Percentiles rank a stretch among this genome's conserved stretches.
Conservation (phyloP, 2,797 vertebrate species). For the Schizothorax lantsangensis region DNA sequence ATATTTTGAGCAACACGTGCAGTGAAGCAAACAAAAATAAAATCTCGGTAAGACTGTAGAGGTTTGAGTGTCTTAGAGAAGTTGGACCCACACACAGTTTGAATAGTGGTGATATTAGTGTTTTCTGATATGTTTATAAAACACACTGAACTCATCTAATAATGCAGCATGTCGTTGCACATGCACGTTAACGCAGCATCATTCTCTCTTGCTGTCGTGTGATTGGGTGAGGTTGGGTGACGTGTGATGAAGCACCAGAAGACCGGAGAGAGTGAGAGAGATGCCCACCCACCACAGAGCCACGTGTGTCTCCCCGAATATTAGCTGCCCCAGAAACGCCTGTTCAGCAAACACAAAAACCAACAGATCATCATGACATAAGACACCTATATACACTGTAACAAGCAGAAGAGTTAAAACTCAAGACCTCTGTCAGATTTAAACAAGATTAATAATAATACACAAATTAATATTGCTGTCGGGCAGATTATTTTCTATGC, state of each 20-base stretch:
- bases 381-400: not conserved
- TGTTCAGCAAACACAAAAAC: slow-evolving; percentile 49
- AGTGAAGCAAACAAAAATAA: not conserved
- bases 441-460: not conserved
- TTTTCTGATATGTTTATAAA: not conserved
- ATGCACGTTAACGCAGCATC: not conserved
- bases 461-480: not conserved
- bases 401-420: not conserved
- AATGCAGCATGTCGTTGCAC: not conserved
- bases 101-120: not conserved
- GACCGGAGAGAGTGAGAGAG: slow-evolving; percentile 87
- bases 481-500: not conserved
- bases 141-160: not conserved
- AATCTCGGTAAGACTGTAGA: not conserved
- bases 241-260: slow-evolving; percentile 86
- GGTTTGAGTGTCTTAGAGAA: not conserved
- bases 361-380: not conserved
- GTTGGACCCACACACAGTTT: not conserved
- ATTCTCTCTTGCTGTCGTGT: slow-evolving; percentile 69
- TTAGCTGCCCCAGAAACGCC: slow-evolving; percentile 82
- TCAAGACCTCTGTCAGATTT: not conserved
- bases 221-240: slow-evolving; percentile 69
- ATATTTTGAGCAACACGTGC: not conserved
- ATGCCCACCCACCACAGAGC: slow-evolving; percentile 93
- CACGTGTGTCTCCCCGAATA: slow-evolving; percentile 82